A percentile compares a stretch with the other conserved stretches of the same genome.
Evolutionary conservation across 1,140 invertebrate genomes (phyloP).

Genomic region (Ladona fulva): DNA sequence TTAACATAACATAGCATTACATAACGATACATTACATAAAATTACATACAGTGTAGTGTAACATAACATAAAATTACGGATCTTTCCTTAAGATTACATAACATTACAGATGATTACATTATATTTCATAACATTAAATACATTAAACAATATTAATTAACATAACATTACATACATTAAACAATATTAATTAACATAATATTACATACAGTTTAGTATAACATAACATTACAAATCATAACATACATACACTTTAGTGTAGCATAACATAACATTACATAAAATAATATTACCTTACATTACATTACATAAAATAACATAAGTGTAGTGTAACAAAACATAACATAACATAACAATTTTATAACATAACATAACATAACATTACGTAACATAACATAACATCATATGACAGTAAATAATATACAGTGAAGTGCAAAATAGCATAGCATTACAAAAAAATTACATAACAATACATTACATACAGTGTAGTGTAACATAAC

Average conservation of each 20-base stretch:
- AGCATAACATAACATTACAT: background rate
- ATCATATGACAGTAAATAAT: background rate
- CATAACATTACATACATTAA: too few species aligned
- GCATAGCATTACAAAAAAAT: background rate
- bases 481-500: background rate
- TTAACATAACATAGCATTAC: background rate
- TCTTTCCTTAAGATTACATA: background rate
- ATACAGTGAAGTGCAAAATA: too few species aligned
- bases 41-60: background rate
- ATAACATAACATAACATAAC: background rate
- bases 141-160: too few species aligned
- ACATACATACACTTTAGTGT: background rate
- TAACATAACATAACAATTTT: background rate
- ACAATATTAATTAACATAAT: too few species aligned
- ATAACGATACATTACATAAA: background rate
- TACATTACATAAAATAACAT: background rate
- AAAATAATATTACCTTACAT: background rate
- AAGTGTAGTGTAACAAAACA: background rate
- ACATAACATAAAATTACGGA: background rate
- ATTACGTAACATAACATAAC: background rate
- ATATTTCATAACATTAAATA: background rate
- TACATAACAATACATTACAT: background rate
- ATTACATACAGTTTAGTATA: background rate
- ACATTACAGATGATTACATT: background rate
- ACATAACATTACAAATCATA: background rate